phyloP scores from a whole-genome alignment of 2,113 vertebrate species.

The Gallinago jamesoni region DNA sequence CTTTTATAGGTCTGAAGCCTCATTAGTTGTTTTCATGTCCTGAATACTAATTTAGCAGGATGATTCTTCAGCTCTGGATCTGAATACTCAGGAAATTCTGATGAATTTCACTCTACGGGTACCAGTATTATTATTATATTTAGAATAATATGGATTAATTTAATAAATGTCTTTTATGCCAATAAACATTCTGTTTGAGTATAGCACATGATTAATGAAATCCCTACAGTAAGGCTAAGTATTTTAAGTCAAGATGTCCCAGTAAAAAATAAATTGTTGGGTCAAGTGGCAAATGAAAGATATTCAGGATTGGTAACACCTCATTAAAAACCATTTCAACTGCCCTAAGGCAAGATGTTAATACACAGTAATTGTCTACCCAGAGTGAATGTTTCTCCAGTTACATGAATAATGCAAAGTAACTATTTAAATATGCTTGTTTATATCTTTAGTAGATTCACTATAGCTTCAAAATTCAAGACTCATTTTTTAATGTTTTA shows the following conservation, averaged over 20 bases:
- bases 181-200: not conserved
- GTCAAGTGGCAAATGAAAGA: constrained; percentile 62
- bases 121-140: not conserved
- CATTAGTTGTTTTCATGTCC: constrained; percentile 61
- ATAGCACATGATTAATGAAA: constrained; percentile 1
- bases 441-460: constrained; percentile 51
- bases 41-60: constrained; percentile 47
- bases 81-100: not conserved
- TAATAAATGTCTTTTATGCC: not conserved
- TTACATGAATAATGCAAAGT: constrained; percentile 66
- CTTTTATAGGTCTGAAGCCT: constrained; percentile 65
- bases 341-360: constrained; percentile 64
- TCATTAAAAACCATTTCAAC: constrained; percentile 67
- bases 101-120: not conserved
- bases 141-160: not conserved
- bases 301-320: constrained; percentile 65
- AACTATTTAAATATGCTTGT: constrained; percentile 52
- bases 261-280: constrained; percentile 57
- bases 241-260: constrained; percentile 34
- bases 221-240: not conserved
- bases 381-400: constrained; percentile 44
- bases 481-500: not conserved
- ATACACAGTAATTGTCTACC: constrained; percentile 67
- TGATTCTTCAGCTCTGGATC: not conserved
- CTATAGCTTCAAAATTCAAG: constrained; percentile 15